A percentile compares a stretch with the other conserved stretches of the same genome.
Conservation (phyloP, 1,140 invertebrate species). For the Sitobion miscanthi region DNA sequence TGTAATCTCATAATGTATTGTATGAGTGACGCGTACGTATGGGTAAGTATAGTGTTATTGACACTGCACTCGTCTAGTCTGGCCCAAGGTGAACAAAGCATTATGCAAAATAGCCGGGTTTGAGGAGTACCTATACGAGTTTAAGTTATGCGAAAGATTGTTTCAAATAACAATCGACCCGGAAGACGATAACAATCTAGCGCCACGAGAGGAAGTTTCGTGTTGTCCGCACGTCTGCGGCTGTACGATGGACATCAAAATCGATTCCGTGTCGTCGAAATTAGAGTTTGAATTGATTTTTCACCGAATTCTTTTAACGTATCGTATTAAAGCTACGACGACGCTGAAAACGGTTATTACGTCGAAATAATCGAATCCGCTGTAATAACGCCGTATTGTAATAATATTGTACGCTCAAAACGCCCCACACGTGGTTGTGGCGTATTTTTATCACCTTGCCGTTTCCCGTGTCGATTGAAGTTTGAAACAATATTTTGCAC, state of each 20-base stretch:
- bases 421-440: neutral
- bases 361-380: too few species aligned
- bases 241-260: neutral
- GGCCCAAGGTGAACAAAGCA: neutral
- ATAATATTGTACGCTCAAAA: neutral
- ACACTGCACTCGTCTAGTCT: neutral
- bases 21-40: neutral
- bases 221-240: neutral
- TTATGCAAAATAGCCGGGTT: neutral
- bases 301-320: neutral
- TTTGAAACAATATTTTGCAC: neutral
- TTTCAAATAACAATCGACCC: neutral
- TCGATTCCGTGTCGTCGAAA: neutral
- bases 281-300: neutral
- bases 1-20: neutral
- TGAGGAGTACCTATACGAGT: neutral
- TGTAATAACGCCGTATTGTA: neutral
- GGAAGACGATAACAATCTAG: neutral
- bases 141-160: neutral
- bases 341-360: too few species aligned
- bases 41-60: neutral
- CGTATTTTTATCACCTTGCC: neutral
- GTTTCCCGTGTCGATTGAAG: neutral
- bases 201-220: neutral
- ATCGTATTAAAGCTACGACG: neutral